Evolutionary conservation across 2,113 vertebrate species (phyloP).

Genomic region (Crocuta crocuta): DNA sequence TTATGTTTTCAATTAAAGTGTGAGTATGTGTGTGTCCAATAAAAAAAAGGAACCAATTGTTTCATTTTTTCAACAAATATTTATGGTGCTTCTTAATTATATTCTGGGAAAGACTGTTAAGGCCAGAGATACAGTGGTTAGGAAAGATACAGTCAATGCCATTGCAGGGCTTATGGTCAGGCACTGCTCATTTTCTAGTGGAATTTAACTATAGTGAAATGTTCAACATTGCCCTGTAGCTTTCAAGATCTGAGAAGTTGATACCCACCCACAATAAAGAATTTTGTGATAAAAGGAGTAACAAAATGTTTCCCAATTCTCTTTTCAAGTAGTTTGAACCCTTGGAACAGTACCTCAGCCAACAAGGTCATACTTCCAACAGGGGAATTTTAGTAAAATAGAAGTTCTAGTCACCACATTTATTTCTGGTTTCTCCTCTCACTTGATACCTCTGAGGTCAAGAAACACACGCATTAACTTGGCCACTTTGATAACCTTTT

Average conservation of each 20-base stretch:
- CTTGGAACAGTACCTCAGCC: neutral
- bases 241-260: neutral
- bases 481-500: neutral
- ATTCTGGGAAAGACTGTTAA: neutral
- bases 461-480: neutral
- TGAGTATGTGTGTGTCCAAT: neutral
- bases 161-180: fast-evolving
- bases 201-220: neutral
- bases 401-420: neutral
- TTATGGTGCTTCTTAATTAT: neutral
- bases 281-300: neutral
- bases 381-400: neutral
- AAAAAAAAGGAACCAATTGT: neutral
- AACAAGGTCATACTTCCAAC: neutral
- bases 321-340: neutral
- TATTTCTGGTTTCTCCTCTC: neutral
- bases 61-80: neutral
- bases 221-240: neutral
- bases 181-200: neutral
- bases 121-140: neutral
- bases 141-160: neutral
- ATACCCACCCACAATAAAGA: neutral
- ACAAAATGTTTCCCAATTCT: neutral
- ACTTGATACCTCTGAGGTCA: neutral
- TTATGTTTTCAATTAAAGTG: neutral